Percentiles rank a stretch among this genome's conserved stretches.
Evolutionary conservation across 2,113 vertebrate species (phyloP).

Genomic region (Colistium nudipinnis): DNA sequence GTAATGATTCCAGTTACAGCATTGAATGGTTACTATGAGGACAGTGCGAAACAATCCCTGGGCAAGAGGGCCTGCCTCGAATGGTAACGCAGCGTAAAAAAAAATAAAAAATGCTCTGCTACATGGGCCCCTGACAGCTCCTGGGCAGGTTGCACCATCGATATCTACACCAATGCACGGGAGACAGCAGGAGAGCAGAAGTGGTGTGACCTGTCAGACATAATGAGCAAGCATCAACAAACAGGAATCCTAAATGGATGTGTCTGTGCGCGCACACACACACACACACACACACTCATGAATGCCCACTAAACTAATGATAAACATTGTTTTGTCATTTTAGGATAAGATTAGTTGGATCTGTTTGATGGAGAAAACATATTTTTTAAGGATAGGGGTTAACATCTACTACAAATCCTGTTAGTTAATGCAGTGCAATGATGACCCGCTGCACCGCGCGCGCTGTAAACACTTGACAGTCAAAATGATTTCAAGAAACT

Average conservation of each 20-base stretch:
- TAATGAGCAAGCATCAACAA: constrained; percentile 86
- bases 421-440: too few relatives aligned
- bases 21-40: neutral
- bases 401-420: too few relatives aligned
- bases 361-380: too few relatives aligned
- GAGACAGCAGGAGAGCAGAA: constrained; percentile 75
- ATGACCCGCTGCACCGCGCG: too few relatives aligned
- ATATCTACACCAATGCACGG: constrained; percentile 34
- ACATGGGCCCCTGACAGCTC: neutral
- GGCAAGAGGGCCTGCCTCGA: neutral
- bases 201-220: constrained; percentile 81
- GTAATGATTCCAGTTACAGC: neutral
- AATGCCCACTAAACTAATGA: too few relatives aligned
- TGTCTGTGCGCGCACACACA: constrained; percentile 16
- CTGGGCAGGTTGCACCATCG: neutral
- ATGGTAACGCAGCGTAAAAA: neutral
- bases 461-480: too few relatives aligned
- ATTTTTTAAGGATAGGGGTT: too few relatives aligned
- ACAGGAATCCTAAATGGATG: constrained; percentile 77
- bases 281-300: neutral
- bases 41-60: neutral
- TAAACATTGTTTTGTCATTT: too few relatives aligned
- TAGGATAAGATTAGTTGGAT: too few relatives aligned
- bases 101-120: neutral
- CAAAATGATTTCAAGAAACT: too few relatives aligned